phyloP scores from a whole-genome alignment of 2,113 vertebrate genomes.

The Dasyprocta punctata region DNA sequence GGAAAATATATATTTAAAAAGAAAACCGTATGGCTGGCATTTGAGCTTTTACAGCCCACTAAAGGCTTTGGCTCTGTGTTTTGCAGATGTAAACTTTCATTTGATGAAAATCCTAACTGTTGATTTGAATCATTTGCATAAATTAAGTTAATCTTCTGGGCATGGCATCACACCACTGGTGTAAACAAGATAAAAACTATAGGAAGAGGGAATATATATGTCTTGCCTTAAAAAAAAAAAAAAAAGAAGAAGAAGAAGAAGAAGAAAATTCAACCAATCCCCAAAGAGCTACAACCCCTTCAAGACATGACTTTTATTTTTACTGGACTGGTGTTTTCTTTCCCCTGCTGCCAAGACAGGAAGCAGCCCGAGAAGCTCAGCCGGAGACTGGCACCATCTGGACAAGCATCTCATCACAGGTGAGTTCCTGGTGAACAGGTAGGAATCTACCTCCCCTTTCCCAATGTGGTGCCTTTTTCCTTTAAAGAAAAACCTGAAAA shows the following conservation, averaged over 20 bases:
- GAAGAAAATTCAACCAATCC: neutral
- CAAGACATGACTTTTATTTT: neutral
- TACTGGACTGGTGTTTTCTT: neutral
- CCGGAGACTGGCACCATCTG: neutral
- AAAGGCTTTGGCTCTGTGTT: slow-evolving; percentile 3
- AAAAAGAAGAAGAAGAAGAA: too few species aligned
- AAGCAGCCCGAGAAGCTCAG: too few species aligned
- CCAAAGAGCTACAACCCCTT: neutral
- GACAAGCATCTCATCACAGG: neutral
- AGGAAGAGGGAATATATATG: slow-evolving; percentile 47
- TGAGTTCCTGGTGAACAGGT: neutral
- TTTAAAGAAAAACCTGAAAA: neutral
- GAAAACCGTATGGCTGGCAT: neutral
- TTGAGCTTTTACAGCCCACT: neutral
- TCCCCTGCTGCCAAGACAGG: neutral
- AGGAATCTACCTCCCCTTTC: neutral
- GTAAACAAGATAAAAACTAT: slow-evolving; percentile 70
- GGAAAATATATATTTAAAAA: neutral
- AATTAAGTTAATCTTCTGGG: slow-evolving; percentile 54
- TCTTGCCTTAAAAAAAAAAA: neutral
- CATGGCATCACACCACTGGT: slow-evolving; percentile 49
- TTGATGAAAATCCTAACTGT: slow-evolving; percentile 63
- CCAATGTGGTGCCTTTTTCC: neutral
- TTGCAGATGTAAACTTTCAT: slow-evolving; percentile 64
- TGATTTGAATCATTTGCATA: slow-evolving; percentile 74